Evolutionary conservation across 1,140 invertebrate species (phyloP), one percentile per base, ranked within the genome.

Genomic region (Anoplolepis gracilipes): DNA sequence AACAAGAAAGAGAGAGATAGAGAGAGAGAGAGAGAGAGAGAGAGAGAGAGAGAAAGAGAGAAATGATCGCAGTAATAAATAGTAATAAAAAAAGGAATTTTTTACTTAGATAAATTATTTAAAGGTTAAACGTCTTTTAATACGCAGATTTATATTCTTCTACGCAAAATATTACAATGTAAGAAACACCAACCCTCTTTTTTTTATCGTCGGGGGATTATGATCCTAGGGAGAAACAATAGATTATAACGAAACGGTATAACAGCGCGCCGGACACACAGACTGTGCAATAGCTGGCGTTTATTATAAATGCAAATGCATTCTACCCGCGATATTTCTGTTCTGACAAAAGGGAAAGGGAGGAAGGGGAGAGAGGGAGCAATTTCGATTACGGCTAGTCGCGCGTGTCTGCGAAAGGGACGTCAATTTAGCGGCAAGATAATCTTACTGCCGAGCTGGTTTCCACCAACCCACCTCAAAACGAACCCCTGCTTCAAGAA

Each of bases 301-400:
- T 79, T 82, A 82, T 82, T 82, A 82, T 72, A 59, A 82, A 82
- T 82, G 78, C 67, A 61, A 82, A 82, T 82, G 78, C 67, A 73
- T 73, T 82, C 55, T 59, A 55, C 6, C 25, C 67, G 67, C 7
- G 53, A 82, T 82, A 82, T 73, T 79, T 72, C 67, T 73, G n/a
- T 19, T 28, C 13, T 59, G 67, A 73, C 70, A 72, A 81, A 65
- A n/a, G 39, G 19, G 39, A 11, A n/a, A 16, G 11, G 46, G 19
- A 13, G 16, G 19, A 3, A 28, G 3, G 42, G 1, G 36, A 6
- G 11, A 25, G 13, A n/a, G 28, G 28, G 53, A 16, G 55, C 78
- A 73, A 82, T 82, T 82, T 72, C 36, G 67, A 73, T 82, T 73
- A 82, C 39, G 36, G 55, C n/a, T 82, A 30, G 53, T 69, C 42